A percentile compares a stretch with the other conserved stretches of the same genome.
phyloP scores from a whole-genome alignment of 2,797 vertebrate genomes.

The Gastrophryne carolinensis region DNA sequence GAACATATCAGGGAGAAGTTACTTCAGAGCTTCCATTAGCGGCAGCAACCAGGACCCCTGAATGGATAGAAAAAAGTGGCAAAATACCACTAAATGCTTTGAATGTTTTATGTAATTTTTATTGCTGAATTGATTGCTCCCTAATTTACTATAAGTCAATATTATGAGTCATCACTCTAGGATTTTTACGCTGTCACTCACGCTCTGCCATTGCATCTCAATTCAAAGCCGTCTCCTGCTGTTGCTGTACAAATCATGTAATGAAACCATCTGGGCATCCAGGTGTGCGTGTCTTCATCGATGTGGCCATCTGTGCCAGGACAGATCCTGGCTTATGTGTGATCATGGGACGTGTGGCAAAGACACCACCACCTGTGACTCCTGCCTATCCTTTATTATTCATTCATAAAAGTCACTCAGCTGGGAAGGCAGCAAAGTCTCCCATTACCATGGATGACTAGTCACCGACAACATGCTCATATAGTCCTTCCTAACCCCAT shows the following conservation, averaged over 20 bases:
- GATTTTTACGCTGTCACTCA: neutral
- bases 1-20: too few relatives aligned
- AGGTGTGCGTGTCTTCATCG: slow-evolving; percentile 29
- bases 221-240: neutral
- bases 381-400: neutral
- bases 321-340: neutral
- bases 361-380: neutral
- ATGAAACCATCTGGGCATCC: slow-evolving; percentile 40
- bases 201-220: neutral
- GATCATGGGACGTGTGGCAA: neutral
- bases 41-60: too few relatives aligned
- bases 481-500: too few relatives aligned
- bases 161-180: neutral
- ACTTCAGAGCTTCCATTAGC: too few relatives aligned
- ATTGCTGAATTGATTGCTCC: too few relatives aligned
- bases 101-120: too few relatives aligned
- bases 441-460: neutral
- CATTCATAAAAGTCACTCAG: neutral
- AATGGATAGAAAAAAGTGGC: too few relatives aligned
- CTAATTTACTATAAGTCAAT: too few relatives aligned
- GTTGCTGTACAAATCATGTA: slow-evolving; percentile 11
- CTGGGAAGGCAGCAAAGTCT: neutral
- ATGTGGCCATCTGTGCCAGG: slow-evolving; percentile 33
- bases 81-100: too few relatives aligned
- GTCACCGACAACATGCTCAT: too few relatives aligned